phyloP scores from a whole-genome alignment of 2,113 vertebrate species.

The Grallaria varia region DNA sequence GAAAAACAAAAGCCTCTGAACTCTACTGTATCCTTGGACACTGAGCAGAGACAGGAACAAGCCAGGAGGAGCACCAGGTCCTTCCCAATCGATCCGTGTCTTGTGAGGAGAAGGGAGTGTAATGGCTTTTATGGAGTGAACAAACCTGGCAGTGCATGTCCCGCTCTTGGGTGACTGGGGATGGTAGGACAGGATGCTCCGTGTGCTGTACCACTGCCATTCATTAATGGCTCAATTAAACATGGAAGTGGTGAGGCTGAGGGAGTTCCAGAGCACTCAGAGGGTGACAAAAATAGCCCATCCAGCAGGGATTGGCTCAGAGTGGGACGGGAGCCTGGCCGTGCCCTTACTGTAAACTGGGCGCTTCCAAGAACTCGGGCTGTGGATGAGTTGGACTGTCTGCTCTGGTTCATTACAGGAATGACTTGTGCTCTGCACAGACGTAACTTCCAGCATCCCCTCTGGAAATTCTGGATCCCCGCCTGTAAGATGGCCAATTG shows the following conservation, averaged over 20 bases:
- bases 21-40: background rate
- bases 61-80: background rate
- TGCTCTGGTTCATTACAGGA: background rate
- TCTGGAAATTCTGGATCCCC: background rate
- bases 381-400: accelerated
- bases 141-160: accelerated
- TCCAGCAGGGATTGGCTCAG: accelerated
- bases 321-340: accelerated
- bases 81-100: background rate
- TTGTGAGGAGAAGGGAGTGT: accelerated
- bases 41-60: background rate
- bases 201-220: background rate
- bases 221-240: constrained; percentile 13
- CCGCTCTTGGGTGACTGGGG: accelerated
- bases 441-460: background rate
- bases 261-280: constrained; percentile 33
- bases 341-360: background rate
- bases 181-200: background rate
- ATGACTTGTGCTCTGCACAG: background rate
- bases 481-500: no score
- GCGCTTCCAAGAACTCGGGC: background rate
- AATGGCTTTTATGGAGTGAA: background rate
- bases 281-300: background rate
- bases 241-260: background rate
- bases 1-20: background rate